phyloP scores from a whole-genome alignment of 2,797 vertebrate genomes.

The Malacoctenus gilli region DNA sequence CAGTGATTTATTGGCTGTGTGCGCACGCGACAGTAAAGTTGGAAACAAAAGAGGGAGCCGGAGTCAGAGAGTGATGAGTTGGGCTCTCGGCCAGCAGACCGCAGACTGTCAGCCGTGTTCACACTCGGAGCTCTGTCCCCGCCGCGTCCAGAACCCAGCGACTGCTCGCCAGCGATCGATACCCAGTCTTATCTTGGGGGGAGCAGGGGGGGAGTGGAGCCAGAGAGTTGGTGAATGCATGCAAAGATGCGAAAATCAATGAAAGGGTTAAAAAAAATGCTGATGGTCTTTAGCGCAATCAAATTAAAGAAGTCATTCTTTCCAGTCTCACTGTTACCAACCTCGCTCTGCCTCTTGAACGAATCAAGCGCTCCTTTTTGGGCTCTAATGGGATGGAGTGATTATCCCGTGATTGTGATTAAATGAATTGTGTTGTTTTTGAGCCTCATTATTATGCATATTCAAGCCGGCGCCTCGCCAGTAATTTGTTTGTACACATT shows the following conservation, averaged over 20 bases:
- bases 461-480: slow-evolving; percentile 19
- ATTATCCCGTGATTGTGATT: slow-evolving; percentile 38
- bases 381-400: slow-evolving; percentile 28
- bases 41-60: slow-evolving; percentile 56
- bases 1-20: slow-evolving; percentile 67
- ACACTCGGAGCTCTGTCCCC: slow-evolving; percentile 54
- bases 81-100: slow-evolving; percentile 52
- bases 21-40: slow-evolving; percentile 48
- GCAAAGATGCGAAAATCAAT: no score
- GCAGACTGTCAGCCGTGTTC: slow-evolving; percentile 62
- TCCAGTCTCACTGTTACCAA: slow-evolving; percentile 9
- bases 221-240: no score
- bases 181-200: slow-evolving; percentile 24
- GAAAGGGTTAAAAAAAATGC: slow-evolving; percentile 26
- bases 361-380: slow-evolving; percentile 41
- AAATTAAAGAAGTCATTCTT: slow-evolving; percentile 26
- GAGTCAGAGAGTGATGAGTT: slow-evolving; percentile 56
- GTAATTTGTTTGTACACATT: slow-evolving; percentile 23
- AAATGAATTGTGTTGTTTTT: slow-evolving; percentile 29
- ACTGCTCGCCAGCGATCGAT: slow-evolving; percentile 67
- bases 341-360: slow-evolving; percentile 32
- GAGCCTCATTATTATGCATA: slow-evolving; percentile 34
- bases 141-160: slow-evolving; percentile 9
- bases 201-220: no score
- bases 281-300: slow-evolving; percentile 21